Base-by-base conservation (phyloP, 2,113 vertebrate genomes). In the Sinosuthora webbiana region DNA sequence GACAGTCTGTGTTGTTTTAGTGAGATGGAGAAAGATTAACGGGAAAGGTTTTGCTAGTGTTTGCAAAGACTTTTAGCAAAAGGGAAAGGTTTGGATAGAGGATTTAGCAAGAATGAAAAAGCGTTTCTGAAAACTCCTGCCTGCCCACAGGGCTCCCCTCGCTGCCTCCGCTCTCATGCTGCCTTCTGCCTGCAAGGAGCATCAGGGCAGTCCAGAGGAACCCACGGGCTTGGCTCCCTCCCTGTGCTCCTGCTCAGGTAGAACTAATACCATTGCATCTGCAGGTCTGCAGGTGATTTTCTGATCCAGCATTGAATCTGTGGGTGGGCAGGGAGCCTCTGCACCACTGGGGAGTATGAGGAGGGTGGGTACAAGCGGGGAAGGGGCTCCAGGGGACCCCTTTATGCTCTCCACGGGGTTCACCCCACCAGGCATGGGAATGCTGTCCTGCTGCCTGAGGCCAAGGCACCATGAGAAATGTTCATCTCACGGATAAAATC, bases 1-100 rank as follows among this genome's bases (percentile, higher is more conserved):
- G 96, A 71, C 95, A 96, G 96, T 95, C 95, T 95, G 91, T 97
- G 96, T 98, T 97, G 93, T 96, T 97, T 97, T 96, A 98, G 95
- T 0, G 14, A 92, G 96, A 96, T 95, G 95, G 92, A 75, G 95
- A 81, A 93, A 96, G 92, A 97, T 96, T 97, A 97, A 93, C 59
- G 78, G 96, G 94, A 97, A 94, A 94, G 90, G 86, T 96, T 95
- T 93, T 95, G 93, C 85, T 88, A 15, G 89, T 94, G 91, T 95
- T 95, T 93, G 94, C 89, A 91, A 59, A 95, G 91, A 74, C 71
- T 95, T 92, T 5, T 15, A 94, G 97, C 60, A 21, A 62, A 84
- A 94, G 47, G 70, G 76, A 91, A 84, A 90, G 82, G 70, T 93
- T 96, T 95, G 86, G 70, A 62, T 57, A 85, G 93, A 68, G 82